Evolutionary conservation across 2,797 vertebrate species (phyloP).

Genomic region (Cryptoprocta ferox): DNA sequence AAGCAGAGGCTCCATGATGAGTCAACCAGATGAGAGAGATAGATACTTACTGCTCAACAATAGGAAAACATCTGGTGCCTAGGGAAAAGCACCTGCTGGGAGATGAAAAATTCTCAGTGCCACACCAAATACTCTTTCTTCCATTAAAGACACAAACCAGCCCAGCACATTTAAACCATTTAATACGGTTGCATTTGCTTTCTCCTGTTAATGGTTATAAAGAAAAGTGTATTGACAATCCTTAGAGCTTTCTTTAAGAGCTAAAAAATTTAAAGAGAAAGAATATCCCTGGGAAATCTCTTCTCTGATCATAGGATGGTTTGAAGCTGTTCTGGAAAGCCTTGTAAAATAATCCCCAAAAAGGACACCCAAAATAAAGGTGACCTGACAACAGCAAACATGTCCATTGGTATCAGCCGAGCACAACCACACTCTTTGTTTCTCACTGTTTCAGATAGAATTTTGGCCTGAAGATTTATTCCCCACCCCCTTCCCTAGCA

Average conservation of each 20-base stretch:
- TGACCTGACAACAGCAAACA: background rate
- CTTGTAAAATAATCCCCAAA: background rate
- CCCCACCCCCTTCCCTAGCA: background rate
- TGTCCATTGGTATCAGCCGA: background rate
- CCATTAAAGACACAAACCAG: background rate
- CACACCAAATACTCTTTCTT: background rate
- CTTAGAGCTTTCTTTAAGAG: background rate
- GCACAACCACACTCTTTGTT: background rate
- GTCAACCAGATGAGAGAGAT: background rate
- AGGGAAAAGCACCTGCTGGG: background rate
- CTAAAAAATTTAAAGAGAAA: constrained; percentile 22
- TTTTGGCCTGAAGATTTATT: constrained; percentile 33
- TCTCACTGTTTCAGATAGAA: background rate
- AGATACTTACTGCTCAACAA: background rate
- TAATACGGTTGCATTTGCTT: background rate
- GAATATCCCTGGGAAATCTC: background rate
- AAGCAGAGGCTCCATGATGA: background rate
- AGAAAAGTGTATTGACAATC: background rate
- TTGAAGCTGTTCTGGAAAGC: background rate
- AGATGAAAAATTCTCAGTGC: background rate
- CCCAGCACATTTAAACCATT: background rate
- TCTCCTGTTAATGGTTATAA: background rate
- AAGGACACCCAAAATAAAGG: background rate
- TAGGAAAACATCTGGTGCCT: background rate
- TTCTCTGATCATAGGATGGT: background rate